Evolutionary conservation across 2,797 vertebrate genomes (phyloP), one percentile per base, ranked within the genome.

Genomic region (Sardinella longiceps): DNA sequence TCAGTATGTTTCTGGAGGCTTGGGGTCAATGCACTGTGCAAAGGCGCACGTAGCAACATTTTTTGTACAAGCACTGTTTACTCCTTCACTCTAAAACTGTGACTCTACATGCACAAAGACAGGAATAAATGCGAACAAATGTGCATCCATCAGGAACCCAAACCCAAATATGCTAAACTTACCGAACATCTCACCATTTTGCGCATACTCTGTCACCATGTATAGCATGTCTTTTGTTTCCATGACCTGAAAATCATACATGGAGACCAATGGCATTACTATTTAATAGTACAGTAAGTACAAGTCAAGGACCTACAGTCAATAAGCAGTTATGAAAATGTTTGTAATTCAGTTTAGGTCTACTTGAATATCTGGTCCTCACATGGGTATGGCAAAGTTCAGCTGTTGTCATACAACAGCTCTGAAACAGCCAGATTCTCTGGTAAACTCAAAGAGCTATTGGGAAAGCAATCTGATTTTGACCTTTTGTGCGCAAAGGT

Each of bases 151-250:
- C 63, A 53, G 14, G 30, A 15, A 15, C 20, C 37, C 15, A 37
- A 12, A 20, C 20, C 43, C 7, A 0, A 66, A 53, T 50, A 74
- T 15, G 20, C 25, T 28, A 18, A 39, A 81, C 88, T 95, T 92
- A 96, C 96, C 96, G 84, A 97, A 97, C 94, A 97, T 95, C 82
- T 97, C 96, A 85, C 96, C 95, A 37, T 96, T 96, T 84, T 94
- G 93, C 70, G 96, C 96, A 84, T 95, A 96, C 80, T 96, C 96
- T 0, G 95, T 96, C 83, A 97, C 96, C 25, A 97, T 95, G 80
- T 97, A 97, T 84, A 97, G 92, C 96, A 97, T 96, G 77, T 96
- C 95, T 89, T 96, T 95, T 12, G 95, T 96, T 89, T 97, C 96
- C 96, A 97, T 97, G 83, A 97, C 96, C 96, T 97, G 85, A 58